These are phyloP conservation scores for cat (Felis catus) DNA, from an alignment of 2,113 vertebrate genomes.

Conservation along the genomic window F.catus_Fca126_mat1.0 CM031413.1:2376501-2377000, in stretches of 20 bases:
- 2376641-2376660: neutral
- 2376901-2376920: neutral
- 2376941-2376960: neutral
- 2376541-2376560: no score
- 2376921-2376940: neutral
- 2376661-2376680: no score
- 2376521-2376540: neutral
- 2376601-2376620: neutral
- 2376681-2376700: neutral
- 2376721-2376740: neutral
- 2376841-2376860: neutral
- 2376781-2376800: neutral
- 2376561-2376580: no score
- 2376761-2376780: neutral
- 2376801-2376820: accelerated
- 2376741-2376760: neutral
- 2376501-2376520: neutral
- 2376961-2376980: neutral
- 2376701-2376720: neutral
- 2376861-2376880: neutral
- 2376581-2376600: neutral
- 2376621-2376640: neutral
- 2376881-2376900: neutral
- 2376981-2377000: neutral
- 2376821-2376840: no score